phyloP scores from a whole-genome alignment of 2,888 invertebrate genomes.

The Epicampocera succincta region DNA sequence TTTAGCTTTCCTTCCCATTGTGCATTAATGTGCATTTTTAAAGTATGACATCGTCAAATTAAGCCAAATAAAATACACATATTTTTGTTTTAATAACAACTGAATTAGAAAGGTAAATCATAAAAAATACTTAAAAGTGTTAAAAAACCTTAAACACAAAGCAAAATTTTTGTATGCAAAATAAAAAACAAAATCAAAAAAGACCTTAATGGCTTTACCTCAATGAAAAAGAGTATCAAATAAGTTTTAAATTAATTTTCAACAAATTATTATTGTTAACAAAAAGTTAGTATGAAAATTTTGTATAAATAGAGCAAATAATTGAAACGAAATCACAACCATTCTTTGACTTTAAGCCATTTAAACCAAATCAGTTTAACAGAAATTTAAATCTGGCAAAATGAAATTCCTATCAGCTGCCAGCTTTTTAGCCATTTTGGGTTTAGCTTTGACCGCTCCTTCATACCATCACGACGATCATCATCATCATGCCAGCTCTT shows the following conservation, averaged over 20 bases:
- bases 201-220: conserved; percentile 6
- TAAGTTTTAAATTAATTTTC: conserved; percentile 1
- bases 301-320: conserved; percentile 29
- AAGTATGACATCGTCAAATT: conserved; percentile 9
- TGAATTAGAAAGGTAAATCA: conserved; percentile 33
- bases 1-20: neutral
- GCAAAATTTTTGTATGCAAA: neutral
- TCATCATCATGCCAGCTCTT: conserved; percentile 12
- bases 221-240: conserved; percentile 11
- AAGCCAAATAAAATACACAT: neutral
- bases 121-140: conserved; percentile 8
- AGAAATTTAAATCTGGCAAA: neutral
- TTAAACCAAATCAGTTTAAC: neutral
- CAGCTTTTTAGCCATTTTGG: conserved; percentile 18
- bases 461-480: conserved; percentile 23
- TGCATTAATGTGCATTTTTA: conserved; percentile 16
- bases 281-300: neutral
- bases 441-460: conserved; percentile 18
- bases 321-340: conserved; percentile 15
- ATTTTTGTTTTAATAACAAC: conserved; percentile 20
- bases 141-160: neutral
- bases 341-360: conserved; percentile 7
- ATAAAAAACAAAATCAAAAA: neutral
- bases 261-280: neutral
- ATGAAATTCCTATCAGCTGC: conserved; percentile 41